phyloP scores from a whole-genome alignment of 2,888 invertebrate species.

The Clistopyga incitator region DNA sequence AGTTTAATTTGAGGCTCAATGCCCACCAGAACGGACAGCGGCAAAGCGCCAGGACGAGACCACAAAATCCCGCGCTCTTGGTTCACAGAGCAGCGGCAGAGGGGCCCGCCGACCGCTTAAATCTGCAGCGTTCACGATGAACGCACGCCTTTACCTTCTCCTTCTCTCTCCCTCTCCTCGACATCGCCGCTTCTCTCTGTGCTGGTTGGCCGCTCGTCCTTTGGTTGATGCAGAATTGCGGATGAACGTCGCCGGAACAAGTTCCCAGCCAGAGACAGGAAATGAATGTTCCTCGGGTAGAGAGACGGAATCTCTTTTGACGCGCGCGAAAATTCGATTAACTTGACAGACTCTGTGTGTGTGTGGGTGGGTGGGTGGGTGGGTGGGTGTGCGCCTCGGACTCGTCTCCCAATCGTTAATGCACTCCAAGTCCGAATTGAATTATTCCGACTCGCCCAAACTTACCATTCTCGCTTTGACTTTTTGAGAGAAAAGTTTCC shows the following conservation, averaged over 20 bases:
- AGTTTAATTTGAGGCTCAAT: conserved; percentile 77
- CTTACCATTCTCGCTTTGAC: neutral
- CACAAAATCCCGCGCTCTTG: conserved; percentile 66
- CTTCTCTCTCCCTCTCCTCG: conserved; percentile 28
- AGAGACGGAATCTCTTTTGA: conserved; percentile 35
- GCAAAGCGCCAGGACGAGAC: conserved; percentile 62
- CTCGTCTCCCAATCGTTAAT: conserved; percentile 17
- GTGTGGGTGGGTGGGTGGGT: no score
- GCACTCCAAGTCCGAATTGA: conserved; percentile 19
- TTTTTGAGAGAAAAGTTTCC: neutral
- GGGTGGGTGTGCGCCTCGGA: neutral
- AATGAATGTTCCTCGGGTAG: conserved; percentile 52
- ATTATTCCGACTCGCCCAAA: conserved; percentile 13
- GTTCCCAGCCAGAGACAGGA: conserved; percentile 50
- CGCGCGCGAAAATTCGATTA: conserved; percentile 57
- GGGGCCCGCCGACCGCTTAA: conserved; percentile 30
- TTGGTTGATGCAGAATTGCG: conserved; percentile 32
- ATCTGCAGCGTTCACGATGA: conserved; percentile 50
- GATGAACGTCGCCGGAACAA: conserved; percentile 36
- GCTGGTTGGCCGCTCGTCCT: neutral
- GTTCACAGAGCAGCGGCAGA: conserved; percentile 26
- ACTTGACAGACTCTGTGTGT: conserved; percentile 25
- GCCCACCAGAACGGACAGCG: conserved; percentile 60
- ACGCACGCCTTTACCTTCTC: conserved; percentile 44
- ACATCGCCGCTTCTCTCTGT: neutral